These are phyloP conservation scores for Sweltsa coloradensis DNA, from an alignment of 1,140 invertebrate species.

Conservation along the genomic window DNA sequence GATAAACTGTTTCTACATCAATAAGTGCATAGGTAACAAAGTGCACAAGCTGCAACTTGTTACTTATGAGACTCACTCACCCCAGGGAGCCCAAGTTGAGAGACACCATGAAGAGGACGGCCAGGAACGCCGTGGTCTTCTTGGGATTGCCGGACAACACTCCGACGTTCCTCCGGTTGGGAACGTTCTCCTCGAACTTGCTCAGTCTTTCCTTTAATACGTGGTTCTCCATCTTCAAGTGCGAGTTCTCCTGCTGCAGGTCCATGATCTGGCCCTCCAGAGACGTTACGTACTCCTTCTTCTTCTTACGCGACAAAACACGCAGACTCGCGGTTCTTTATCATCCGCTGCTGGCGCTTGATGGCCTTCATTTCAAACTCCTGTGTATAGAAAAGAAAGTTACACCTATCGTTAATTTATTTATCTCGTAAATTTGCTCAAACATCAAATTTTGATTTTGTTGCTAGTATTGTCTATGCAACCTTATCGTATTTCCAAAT, in stretches of 20 bases:
- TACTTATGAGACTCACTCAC: no score
- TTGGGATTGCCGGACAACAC: conserved; percentile 35
- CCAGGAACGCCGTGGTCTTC: conserved; percentile 58
- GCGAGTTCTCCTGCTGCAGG: conserved; percentile 57
- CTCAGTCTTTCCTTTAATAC: conserved; percentile 27
- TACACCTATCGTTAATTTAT: no score
- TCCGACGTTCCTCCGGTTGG: conserved; percentile 16
- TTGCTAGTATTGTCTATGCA: no score
- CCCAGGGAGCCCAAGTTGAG: conserved; percentile 48
- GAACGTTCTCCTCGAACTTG: conserved; percentile 22
- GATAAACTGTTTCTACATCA: no score
- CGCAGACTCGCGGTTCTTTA: conserved; percentile 80
- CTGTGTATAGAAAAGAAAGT: no score
- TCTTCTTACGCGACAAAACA: conserved; percentile 82
- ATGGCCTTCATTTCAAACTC: conserved; percentile 41
- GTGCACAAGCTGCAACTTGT: no score
- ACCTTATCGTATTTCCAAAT: no score
- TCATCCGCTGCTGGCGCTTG: conserved; percentile 80
- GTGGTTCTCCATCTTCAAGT: conserved; percentile 42
- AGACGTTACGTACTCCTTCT: conserved; percentile 76
- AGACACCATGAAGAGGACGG: conserved; percentile 61
- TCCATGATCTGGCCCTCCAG: conserved; percentile 60
- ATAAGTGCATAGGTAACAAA: no score
- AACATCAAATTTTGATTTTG: no score
- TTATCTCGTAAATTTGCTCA: no score